These are phyloP conservation scores for Cerastoderma edule DNA, from an alignment of 2,888 invertebrate genomes.

Conservation along the genomic window DNA sequence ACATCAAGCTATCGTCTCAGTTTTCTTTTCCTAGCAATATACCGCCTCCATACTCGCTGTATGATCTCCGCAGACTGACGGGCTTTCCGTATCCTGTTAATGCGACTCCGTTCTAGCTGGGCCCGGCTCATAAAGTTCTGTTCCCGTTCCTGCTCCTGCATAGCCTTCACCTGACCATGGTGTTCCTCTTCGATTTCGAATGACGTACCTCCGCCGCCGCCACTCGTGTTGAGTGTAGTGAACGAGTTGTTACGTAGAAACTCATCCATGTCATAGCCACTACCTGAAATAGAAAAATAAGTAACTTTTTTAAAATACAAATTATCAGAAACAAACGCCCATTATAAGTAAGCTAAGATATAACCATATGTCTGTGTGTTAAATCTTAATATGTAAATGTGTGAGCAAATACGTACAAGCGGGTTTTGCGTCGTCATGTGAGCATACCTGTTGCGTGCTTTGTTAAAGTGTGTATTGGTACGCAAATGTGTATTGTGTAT, in stretches of 20 bases:
- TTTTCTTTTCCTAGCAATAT: conserved; percentile 45
- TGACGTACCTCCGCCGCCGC: no score
- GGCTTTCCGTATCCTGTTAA: conserved; percentile 75
- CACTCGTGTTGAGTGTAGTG: conserved; percentile 7
- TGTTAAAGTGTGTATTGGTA: no score
- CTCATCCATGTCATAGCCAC: conserved; percentile 18
- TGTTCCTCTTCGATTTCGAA: conserved; percentile 46
- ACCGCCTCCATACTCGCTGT: conserved; percentile 75
- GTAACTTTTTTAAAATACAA: no score
- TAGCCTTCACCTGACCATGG: conserved; percentile 60
- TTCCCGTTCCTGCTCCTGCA: conserved; percentile 73
- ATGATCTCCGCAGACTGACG: conserved; percentile 76
- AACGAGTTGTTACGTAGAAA: conserved; percentile 19
- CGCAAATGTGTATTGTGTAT: no score
- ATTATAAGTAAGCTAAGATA: no score
- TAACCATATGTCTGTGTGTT: no score
- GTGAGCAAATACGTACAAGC: no score
- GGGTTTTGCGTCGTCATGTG: no score
- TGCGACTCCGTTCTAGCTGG: conserved; percentile 71
- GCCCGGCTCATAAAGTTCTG: conserved; percentile 73
- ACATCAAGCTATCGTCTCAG: conserved; percentile 9
- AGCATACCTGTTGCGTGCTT: no score
- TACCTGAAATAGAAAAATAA: not conserved
- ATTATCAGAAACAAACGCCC: no score
- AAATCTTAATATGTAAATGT: no score